These are phyloP conservation scores for Amiota mariae DNA, from an alignment of 2,888 invertebrate genomes.

Conservation along the genomic window DNA sequence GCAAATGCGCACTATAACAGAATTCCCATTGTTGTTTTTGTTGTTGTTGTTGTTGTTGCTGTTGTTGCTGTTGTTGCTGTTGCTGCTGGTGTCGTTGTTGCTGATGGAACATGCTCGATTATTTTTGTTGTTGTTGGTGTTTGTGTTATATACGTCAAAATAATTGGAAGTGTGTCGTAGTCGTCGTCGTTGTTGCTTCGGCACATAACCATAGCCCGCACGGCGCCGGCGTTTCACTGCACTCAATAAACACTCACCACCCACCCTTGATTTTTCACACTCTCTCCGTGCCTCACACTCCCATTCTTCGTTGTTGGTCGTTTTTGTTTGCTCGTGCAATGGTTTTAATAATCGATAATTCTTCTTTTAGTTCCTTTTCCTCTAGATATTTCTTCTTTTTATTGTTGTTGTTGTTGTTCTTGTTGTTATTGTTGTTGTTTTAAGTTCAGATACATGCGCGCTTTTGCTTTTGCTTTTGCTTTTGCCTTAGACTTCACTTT, in stretches of 20 bases:
- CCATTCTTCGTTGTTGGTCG: background rate
- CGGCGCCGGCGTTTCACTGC: conserved; percentile 1
- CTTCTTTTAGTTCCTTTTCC: conserved; percentile 17
- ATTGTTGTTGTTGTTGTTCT: background rate
- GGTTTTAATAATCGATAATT: conserved; percentile 62
- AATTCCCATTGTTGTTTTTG: conserved; percentile 25
- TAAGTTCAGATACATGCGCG: conserved; percentile 17
- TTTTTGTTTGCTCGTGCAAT: conserved; percentile 31
- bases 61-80: conserved; percentile 46
- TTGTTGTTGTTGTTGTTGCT: conserved; percentile 21
- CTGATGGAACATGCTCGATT: conserved; percentile 54
- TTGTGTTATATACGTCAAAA: conserved; percentile 53
- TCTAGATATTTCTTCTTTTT: background rate
- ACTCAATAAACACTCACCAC: conserved; percentile 34
- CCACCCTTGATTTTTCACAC: conserved; percentile 32
- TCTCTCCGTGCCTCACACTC: conserved; percentile 19
- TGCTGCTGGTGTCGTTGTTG: conserved; percentile 44
- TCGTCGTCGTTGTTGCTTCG: background rate
- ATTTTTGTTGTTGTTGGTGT: conserved; percentile 23
- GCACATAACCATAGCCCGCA: conserved; percentile 5
- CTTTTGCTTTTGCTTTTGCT: background rate
- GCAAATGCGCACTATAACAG: conserved; percentile 44
- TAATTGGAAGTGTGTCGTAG: conserved; percentile 67
- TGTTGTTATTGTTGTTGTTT: background rate
- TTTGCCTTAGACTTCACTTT: background rate